Evolutionary conservation across 2,113 vertebrate species (phyloP), one percentile per base, ranked within the genome.

Genomic region (Paedocypris sp.): DNA sequence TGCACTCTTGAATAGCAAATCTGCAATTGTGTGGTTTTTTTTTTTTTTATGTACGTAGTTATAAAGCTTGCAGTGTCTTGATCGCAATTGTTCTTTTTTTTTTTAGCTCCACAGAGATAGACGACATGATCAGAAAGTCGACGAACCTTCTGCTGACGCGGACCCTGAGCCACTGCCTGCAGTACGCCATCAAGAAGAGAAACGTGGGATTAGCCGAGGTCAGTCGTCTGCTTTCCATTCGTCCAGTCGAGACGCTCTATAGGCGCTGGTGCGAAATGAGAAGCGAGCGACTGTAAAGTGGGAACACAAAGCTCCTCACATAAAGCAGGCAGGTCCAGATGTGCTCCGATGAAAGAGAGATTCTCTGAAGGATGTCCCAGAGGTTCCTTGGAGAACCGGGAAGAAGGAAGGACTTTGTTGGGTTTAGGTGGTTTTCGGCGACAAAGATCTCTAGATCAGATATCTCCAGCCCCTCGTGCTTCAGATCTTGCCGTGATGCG

Each of bases 71-170:
- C n/a, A n/a, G n/a, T n/a, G n/a, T n/a, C n/a, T n/a, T n/a, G n/a
- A n/a, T n/a, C n/a, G n/a, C n/a, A 46, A 25, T 4, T 15, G 26
- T 33, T 19, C 2, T 61, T 50, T 13, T 66, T 11, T 42, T 60
- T 23, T 65, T 69, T 77, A 99, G 95, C 66, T 96, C 95, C 54
- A 97, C 95, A 0, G 95, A 99, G 73, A 80, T 99, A 0, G 95
- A 99, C 3, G 94, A 99, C 65, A 97, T 98, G 93, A 99, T 99
- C 68, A 82, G 94, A 49, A 98, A 99, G 78, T 97, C 95, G 1
- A 98, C 94, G 0, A 98, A 99, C 15, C 80, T 98, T 61, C 75
- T 99, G 72, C 77, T 98, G 75, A 97, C 92, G 50, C 80, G 95
- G 35, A 97, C 92, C 0, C 87, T 99, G 54, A 98, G 93, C 84